phyloP scores from a whole-genome alignment of 2,797 vertebrate species.

The Odontamblyopus lacepedii region DNA sequence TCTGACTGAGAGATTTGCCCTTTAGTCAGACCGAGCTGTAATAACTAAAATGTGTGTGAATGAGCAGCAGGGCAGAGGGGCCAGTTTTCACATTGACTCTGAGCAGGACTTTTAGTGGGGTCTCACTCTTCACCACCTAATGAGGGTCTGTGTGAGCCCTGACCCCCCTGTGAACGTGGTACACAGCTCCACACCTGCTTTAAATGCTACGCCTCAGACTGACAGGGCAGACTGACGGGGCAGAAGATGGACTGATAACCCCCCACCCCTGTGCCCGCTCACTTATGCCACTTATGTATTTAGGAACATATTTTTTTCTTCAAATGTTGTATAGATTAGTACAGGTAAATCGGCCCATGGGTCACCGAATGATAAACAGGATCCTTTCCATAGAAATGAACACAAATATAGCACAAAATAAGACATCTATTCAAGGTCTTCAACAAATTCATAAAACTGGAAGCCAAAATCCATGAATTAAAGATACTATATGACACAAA shows the following conservation, averaged over 20 bases:
- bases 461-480: no score
- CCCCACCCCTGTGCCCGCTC: constrained; percentile 51
- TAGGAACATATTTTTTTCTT: neutral
- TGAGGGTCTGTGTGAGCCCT: constrained; percentile 73
- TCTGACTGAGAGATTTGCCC: constrained; percentile 71
- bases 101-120: constrained; percentile 40
- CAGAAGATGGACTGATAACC: constrained; percentile 67
- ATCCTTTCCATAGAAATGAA: no score
- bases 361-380: neutral
- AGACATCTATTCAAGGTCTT: no score
- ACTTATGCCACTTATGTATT: constrained; percentile 19
- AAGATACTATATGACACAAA: no score
- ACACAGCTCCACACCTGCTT: constrained; percentile 73
- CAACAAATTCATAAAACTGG: no score
- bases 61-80: constrained; percentile 3
- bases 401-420: no score
- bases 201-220: constrained; percentile 71
- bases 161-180: constrained; percentile 51
- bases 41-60: constrained; percentile 42
- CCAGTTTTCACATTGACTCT: constrained; percentile 23
- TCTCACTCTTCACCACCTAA: constrained; percentile 81
- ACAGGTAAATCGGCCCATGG: neutral
- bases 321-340: neutral
- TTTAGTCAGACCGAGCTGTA: constrained; percentile 57
- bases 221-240: constrained; percentile 64